Conservation (phyloP, 2,797 vertebrate species). For the Pantherophis vulpinus region DNA sequence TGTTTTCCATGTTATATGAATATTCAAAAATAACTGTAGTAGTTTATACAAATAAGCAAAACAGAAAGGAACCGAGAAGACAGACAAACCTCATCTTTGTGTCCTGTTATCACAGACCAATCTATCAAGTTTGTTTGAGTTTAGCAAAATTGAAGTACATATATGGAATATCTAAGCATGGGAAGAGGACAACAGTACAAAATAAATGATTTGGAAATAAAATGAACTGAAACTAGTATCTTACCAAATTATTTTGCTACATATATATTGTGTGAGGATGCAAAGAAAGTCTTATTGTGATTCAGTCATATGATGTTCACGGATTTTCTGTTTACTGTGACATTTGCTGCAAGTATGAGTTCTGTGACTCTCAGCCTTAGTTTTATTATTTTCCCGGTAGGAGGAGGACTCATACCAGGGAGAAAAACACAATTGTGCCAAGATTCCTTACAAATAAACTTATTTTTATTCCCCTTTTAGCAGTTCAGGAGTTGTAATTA, state of each 20-base stretch:
- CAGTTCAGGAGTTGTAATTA: neutral
- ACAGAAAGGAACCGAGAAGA: neutral
- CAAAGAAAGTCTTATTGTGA: neutral
- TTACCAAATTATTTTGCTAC: neutral
- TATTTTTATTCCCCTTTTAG: neutral
- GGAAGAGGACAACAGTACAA: neutral
- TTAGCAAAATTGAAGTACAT: neutral
- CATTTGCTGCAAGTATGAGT: neutral
- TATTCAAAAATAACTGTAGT: neutral
- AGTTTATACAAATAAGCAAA: neutral
- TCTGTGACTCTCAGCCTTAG: neutral
- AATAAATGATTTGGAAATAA: neutral
- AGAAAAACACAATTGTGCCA: accelerated
- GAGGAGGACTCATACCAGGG: neutral
- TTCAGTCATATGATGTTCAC: neutral
- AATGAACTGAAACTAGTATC: neutral
- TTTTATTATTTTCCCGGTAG: neutral
- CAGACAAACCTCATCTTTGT: neutral
- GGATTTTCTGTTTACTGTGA: neutral
- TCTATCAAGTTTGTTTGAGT: neutral
- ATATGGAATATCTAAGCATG: neutral
- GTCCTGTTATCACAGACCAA: neutral
- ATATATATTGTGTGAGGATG: neutral
- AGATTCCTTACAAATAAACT: neutral
- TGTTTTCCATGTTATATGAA: neutral